phyloP scores from a whole-genome alignment of 2,113 vertebrate species.

The Eudorcas thomsonii region DNA sequence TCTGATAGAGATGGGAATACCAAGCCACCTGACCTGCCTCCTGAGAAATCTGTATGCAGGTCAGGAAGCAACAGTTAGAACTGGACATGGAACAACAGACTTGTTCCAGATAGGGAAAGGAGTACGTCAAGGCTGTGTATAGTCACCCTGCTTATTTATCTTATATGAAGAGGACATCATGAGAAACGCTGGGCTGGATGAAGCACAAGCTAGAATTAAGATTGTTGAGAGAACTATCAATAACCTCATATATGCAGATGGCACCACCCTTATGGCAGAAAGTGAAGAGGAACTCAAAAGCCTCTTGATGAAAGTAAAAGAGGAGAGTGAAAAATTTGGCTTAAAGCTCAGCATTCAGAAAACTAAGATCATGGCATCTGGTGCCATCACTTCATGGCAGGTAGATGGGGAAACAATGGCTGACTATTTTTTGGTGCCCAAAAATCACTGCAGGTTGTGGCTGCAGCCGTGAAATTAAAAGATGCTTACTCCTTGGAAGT shows the following conservation, averaged over 20 bases:
- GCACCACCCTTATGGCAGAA: background rate
- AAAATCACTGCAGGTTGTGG: background rate
- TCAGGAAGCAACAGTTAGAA: background rate
- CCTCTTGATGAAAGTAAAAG: background rate
- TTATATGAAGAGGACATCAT: background rate
- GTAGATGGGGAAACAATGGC: background rate
- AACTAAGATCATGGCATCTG: background rate
- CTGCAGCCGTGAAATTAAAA: background rate
- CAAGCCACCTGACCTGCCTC: background rate
- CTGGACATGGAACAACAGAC: background rate
- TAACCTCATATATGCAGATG: background rate
- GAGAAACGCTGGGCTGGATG: background rate
- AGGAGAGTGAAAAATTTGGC: background rate
- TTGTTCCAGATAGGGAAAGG: background rate
- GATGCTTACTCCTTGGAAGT: background rate
- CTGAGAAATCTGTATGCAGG: background rate
- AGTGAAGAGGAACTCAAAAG: background rate
- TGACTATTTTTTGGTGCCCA: background rate
- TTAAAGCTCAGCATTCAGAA: background rate
- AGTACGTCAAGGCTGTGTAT: background rate
- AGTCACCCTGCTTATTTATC: background rate
- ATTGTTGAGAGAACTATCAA: background rate
- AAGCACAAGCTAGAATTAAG: background rate
- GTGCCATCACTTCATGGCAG: background rate
- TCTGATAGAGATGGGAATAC: background rate